A percentile compares a stretch with the other conserved stretches of the same genome.
phyloP scores from a whole-genome alignment of 2,888 invertebrate species.

The Leuctra nigra region DNA sequence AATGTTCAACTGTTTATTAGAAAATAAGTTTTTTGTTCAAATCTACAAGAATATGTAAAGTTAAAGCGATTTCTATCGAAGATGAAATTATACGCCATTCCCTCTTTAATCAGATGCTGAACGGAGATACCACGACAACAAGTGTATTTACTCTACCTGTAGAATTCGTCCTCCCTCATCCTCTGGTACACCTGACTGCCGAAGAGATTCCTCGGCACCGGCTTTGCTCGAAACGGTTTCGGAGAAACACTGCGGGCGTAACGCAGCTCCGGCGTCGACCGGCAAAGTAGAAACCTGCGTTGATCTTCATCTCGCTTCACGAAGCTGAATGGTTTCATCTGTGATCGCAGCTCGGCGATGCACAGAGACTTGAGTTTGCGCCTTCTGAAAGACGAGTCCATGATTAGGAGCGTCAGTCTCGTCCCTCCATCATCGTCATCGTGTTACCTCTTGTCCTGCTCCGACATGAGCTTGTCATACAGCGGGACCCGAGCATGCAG shows the following conservation, averaged over 20 bases:
- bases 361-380: slow-evolving; percentile 53
- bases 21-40: too few species aligned
- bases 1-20: too few species aligned
- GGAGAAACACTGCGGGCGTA: background rate
- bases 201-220: slow-evolving; percentile 62
- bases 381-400: slow-evolving; percentile 36
- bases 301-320: slow-evolving; percentile 52
- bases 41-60: too few species aligned
- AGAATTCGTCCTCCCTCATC: slow-evolving; percentile 65
- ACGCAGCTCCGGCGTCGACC: slow-evolving; percentile 40
- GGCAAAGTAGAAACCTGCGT: slow-evolving; percentile 33
- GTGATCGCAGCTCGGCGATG: slow-evolving; percentile 53
- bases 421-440: background rate
- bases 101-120: too few species aligned
- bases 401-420: background rate
- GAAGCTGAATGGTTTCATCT: slow-evolving; percentile 60
- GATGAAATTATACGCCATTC: too few species aligned
- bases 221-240: slow-evolving; percentile 53
- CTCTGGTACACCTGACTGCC: slow-evolving; percentile 63
- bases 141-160: slow-evolving; percentile 53
- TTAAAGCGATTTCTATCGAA: too few species aligned
- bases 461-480: slow-evolving; percentile 63
- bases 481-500: slow-evolving; percentile 63
- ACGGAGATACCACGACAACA: too few species aligned
- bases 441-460: slow-evolving; percentile 60